Percentiles rank a stretch among this genome's conserved stretches.
Conservation (phyloP, 2,888 invertebrate species). For the Scotopteryx bipunctaria region DNA sequence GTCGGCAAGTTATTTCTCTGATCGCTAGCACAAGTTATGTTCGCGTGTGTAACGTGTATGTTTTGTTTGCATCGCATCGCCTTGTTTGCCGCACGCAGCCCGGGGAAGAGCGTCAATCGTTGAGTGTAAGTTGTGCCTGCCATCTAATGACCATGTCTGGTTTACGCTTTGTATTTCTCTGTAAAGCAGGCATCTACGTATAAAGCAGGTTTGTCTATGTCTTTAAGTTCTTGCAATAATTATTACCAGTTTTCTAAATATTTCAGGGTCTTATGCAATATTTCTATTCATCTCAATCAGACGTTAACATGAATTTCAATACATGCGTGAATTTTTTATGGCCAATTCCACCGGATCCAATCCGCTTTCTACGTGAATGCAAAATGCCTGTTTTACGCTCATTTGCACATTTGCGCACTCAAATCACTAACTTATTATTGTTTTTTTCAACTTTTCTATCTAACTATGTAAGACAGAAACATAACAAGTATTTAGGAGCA, state of each 20-base stretch:
- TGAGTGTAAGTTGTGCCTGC: slow-evolving; percentile 85
- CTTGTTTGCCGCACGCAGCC: slow-evolving; percentile 81
- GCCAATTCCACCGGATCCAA: too few species aligned
- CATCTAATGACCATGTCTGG: slow-evolving; percentile 31
- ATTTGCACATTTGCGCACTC: slow-evolving; percentile 9
- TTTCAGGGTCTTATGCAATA: too few species aligned
- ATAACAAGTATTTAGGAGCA: slow-evolving; percentile 12
- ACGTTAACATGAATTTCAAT: too few species aligned
- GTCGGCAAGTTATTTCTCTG: slow-evolving; percentile 13
- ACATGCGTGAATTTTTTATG: not conserved
- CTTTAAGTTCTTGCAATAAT: too few species aligned
- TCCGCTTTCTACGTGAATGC: slow-evolving; percentile 2
- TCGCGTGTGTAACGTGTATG: slow-evolving; percentile 70
- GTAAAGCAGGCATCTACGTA: not conserved
- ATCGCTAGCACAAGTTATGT: slow-evolving; percentile 34
- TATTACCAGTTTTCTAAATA: not conserved
- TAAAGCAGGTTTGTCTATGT: not conserved
- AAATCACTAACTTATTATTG: not conserved
- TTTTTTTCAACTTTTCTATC: slow-evolving; percentile 3
- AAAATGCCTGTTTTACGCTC: slow-evolving; percentile 6
- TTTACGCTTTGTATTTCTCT: slow-evolving; percentile 30
- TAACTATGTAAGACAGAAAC: slow-evolving; percentile 12
- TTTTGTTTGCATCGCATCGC: slow-evolving; percentile 80
- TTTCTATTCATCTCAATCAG: too few species aligned
- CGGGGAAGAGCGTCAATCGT: slow-evolving; percentile 88